Base-by-base conservation (phyloP, 2,113 vertebrate genomes). In the Bubo bubo region DNA sequence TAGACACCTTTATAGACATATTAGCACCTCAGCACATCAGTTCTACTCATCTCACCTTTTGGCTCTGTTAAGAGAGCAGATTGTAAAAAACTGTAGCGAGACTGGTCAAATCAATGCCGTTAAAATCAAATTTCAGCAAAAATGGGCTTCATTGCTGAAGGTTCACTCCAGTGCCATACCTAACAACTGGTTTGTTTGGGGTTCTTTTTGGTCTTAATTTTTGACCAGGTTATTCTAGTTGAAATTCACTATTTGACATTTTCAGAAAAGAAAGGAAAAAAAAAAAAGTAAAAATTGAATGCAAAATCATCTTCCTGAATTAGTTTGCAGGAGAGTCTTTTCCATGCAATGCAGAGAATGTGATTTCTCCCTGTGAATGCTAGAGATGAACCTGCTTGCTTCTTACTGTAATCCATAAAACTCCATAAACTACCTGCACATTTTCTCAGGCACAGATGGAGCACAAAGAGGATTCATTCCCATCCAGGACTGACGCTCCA, bases 1-100 rank as follows among this genome's bases (percentile, higher is more conserved):
- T 87, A 88, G 93, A 90, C 83, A 92, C 95, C 93, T 95, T 95
- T 86, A 92, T 79, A 86, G 83, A 64, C 73, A 49, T 49, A 88
- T 92, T 93, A 94, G 63, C 97, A 96, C 95, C 88, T 97, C 79
- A 35, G 70, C 92, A 84, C 56, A 68, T 49, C 83, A 86, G 49
- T 62, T 94, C 41, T 72, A 87, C 80, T 80, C 73, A 63, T 90
- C 95, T 94, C 77, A 87, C 79, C 91, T 90, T 90, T 95, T 95
- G 94, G 82, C 59, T 90, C 55, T 60, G 55, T 60, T 67, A 86
- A 72, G 53, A 74, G 68, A 86, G 26, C 37, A 55, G 41, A 67
- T 7, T 75, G 85, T 81, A 90, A 94, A 95, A 91, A 72, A 41
- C 64, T 66, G 50, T 30, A 73, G 26, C 0, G 3, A 89, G 27